Evolutionary conservation across 2,888 invertebrate genomes (phyloP).

Genomic region (Eristalinus sepulchralis): DNA sequence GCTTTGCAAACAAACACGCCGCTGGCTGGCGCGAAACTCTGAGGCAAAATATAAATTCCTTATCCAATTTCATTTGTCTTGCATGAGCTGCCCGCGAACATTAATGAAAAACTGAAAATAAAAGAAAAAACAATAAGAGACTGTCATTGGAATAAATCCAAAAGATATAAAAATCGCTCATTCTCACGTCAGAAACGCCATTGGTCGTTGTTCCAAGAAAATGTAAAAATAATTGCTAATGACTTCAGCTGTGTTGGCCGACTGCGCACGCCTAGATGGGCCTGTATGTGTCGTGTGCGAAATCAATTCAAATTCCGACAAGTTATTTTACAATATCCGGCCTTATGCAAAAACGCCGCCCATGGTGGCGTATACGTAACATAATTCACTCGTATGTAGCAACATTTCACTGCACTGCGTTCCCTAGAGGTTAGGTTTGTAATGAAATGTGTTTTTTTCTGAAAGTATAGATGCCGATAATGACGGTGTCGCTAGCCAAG

Average conservation of each 20-base stretch:
- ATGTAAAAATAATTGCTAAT: constrained; percentile 46
- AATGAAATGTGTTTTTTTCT: constrained; percentile 31
- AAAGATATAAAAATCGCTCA: constrained; percentile 36
- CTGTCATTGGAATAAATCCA: constrained; percentile 67
- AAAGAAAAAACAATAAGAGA: constrained; percentile 55
- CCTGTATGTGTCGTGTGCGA: constrained; percentile 1
- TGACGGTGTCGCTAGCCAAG: constrained; percentile 73
- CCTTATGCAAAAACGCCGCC: not conserved
- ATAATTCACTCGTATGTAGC: not conserved
- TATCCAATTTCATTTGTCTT: constrained; percentile 28
- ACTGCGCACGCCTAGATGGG: constrained; percentile 17
- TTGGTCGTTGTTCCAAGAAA: constrained; percentile 27
- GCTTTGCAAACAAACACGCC: not conserved
- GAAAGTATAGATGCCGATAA: constrained; percentile 67
- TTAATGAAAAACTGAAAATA: constrained; percentile 26
- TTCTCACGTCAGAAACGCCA: constrained; percentile 58
- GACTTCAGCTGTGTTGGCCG: constrained; percentile 26
- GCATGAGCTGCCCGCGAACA: constrained; percentile 23
- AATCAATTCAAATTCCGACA: constrained; percentile 18
- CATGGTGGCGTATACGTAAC: constrained; percentile 34
- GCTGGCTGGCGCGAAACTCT: not conserved
- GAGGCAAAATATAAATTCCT: not conserved
- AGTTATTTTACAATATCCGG: constrained; percentile 37
- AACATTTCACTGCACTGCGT: constrained; percentile 3
- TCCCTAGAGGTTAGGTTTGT: not conserved